Conservation (phyloP, 2,113 vertebrate species). For the Alosa alosa region DNA sequence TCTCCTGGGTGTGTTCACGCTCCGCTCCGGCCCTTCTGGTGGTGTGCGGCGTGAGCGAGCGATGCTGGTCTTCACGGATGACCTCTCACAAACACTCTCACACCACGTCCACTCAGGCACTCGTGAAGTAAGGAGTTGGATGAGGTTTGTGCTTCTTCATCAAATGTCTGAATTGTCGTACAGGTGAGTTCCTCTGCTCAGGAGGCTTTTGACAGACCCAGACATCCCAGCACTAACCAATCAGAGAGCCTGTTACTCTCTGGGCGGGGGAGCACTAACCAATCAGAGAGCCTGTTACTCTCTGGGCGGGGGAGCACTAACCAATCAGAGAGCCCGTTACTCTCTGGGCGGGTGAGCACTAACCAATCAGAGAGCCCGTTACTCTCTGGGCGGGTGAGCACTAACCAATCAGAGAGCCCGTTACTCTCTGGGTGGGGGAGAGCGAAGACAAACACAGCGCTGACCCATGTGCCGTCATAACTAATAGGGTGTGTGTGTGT, state of each 20-base stretch:
- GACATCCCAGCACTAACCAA: slow-evolving; percentile 25
- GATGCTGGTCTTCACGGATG: background rate
- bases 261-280: background rate
- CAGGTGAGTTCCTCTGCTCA: background rate
- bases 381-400: background rate
- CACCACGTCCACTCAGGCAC: background rate
- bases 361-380: no score
- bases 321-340: no score
- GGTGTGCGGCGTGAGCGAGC: background rate
- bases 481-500: background rate
- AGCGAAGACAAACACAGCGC: background rate
- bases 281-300: no score
- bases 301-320: no score
- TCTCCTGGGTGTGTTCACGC: background rate
- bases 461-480: background rate
- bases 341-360: no score
- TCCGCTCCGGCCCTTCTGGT: background rate
- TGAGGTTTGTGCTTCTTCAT: background rate
- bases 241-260: slow-evolving; percentile 43
- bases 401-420: no score
- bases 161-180: background rate
- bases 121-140: background rate
- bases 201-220: slow-evolving; percentile 21
- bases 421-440: background rate
- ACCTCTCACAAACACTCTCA: background rate